Percentiles rank a stretch among this genome's conserved stretches.
phyloP scores from a whole-genome alignment of 2,797 vertebrate species.

The Chromis chromis region DNA sequence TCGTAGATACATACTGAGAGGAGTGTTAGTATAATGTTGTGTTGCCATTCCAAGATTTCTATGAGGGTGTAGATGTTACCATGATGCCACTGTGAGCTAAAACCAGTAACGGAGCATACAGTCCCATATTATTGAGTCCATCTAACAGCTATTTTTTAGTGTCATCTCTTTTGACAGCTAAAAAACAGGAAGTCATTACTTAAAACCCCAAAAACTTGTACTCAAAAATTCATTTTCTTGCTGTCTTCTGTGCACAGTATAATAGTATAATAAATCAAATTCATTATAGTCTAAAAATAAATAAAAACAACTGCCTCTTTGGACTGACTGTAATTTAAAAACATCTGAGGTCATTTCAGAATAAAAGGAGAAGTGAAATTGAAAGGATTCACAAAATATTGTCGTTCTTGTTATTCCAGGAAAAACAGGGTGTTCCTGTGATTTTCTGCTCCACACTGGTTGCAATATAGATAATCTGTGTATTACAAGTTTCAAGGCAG shows the following conservation, averaged over 20 bases:
- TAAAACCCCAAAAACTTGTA: not conserved
- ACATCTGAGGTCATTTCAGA: not conserved
- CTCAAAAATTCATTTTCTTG: constrained; percentile 2
- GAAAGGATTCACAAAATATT: not conserved
- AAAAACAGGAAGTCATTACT: constrained; percentile 13
- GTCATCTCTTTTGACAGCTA: constrained; percentile 6
- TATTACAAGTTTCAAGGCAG: not conserved
- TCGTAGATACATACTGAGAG: not conserved
- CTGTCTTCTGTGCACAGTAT: not conserved
- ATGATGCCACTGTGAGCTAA: constrained; percentile 18
- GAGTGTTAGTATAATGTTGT: not conserved
- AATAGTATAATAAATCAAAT: constrained; percentile 28
- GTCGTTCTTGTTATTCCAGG: not conserved
- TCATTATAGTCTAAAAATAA: not conserved
- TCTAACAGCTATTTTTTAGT: constrained; percentile 13
- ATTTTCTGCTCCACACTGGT: constrained; percentile 10
- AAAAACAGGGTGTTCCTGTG: not conserved
- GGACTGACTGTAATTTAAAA: constrained; percentile 8
- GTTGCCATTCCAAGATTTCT: not conserved
- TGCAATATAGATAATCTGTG: not conserved
- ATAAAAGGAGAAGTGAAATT: not conserved
- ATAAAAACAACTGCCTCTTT: constrained; percentile 15
- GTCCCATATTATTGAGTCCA: constrained; percentile 12
- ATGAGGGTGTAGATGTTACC: not conserved
- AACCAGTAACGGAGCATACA: constrained; percentile 19